Evolutionary conservation across 2,888 invertebrate species (phyloP).

Genomic region (Eristalinus sepulchralis): DNA sequence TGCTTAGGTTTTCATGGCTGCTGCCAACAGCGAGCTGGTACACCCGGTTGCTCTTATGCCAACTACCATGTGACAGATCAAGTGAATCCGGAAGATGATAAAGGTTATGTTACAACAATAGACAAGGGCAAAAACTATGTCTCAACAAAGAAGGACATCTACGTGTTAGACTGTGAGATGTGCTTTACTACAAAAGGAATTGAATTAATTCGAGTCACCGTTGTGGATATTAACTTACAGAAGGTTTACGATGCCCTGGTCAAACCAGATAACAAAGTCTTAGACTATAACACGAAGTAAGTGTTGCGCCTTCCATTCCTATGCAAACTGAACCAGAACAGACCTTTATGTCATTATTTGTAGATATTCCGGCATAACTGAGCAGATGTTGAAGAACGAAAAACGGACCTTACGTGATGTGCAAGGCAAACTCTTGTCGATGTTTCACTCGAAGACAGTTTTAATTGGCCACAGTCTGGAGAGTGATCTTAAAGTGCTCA

Average conservation of each 20-base stretch:
- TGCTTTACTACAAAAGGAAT: conserved; percentile 95
- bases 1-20: conserved; percentile 82
- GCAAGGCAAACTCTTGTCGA: conserved; percentile 93
- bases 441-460: conserved; percentile 95
- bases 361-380: conserved; percentile 97
- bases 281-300: conserved; percentile 96
- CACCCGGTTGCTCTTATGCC: conserved; percentile 91
- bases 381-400: conserved; percentile 90
- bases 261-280: conserved; percentile 92
- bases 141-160: conserved; percentile 87
- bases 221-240: conserved; percentile 90
- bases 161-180: conserved; percentile 99
- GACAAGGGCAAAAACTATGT: conserved; percentile 81
- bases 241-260: conserved; percentile 95
- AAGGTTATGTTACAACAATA: conserved; percentile 88
- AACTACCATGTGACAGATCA: conserved; percentile 91
- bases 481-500: conserved; percentile 96
- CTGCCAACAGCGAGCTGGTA: conserved; percentile 89
- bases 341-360: conserved; percentile 18
- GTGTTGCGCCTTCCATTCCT: conserved; percentile 48
- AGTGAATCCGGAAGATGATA: conserved; percentile 87
- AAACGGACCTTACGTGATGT: conserved; percentile 90
- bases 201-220: conserved; percentile 95
- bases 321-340: neutral
- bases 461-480: conserved; percentile 99